Evolutionary conservation across 2,113 vertebrate genomes (phyloP).

Genomic region (Prochilodus magdalenae): DNA sequence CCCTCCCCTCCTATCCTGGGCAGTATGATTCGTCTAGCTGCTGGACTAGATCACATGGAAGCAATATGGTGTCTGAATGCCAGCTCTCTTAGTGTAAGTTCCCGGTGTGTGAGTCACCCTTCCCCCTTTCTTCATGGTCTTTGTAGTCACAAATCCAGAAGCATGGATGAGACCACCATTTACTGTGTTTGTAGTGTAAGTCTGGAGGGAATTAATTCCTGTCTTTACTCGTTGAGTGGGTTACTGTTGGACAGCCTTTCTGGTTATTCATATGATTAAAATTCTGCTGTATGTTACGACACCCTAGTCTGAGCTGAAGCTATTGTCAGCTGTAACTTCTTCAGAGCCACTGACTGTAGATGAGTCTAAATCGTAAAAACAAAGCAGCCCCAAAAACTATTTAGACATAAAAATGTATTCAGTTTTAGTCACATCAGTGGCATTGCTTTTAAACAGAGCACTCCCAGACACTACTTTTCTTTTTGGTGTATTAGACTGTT

Average conservation of each 20-base stretch:
- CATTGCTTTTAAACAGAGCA: too few relatives aligned
- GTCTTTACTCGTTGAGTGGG: background rate
- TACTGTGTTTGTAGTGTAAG: background rate
- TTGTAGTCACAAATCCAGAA: background rate
- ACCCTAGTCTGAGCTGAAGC: too few relatives aligned
- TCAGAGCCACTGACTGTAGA: too few relatives aligned
- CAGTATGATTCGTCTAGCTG: background rate
- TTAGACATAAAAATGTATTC: too few relatives aligned
- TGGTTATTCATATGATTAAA: background rate
- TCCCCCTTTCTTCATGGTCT: background rate
- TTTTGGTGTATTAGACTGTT: too few relatives aligned
- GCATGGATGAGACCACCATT: background rate
- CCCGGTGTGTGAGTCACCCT: background rate
- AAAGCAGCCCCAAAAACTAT: too few relatives aligned
- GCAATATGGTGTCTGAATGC: background rate
- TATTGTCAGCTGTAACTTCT: too few relatives aligned
- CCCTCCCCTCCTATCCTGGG: conserved; percentile 1
- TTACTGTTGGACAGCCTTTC: background rate
- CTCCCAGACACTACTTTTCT: too few relatives aligned
- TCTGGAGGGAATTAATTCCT: background rate
- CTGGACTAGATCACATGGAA: background rate
- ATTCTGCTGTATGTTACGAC: background rate
- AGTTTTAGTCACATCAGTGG: too few relatives aligned
- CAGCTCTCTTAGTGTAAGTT: background rate
- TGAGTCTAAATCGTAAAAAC: too few relatives aligned